Conservation (phyloP, 2,888 invertebrate genomes). For the Rhaphigaster nebulosa region DNA sequence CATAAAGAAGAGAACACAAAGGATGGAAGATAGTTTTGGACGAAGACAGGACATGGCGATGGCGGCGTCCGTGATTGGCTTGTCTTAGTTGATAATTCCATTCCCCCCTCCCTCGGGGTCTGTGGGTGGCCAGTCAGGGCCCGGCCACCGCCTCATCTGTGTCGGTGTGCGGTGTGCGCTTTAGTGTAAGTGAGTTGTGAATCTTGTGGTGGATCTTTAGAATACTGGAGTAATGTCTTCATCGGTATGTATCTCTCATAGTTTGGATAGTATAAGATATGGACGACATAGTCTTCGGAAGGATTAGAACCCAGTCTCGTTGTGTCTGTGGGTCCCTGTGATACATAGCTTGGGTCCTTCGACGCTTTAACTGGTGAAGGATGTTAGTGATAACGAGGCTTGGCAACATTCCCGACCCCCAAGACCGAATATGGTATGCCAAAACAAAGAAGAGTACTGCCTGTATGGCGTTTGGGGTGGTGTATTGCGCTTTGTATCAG, state of each 20-base stretch:
- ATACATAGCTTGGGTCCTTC: background rate
- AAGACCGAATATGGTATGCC: background rate
- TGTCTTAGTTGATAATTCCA: constrained; percentile 66
- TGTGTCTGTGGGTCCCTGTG: background rate
- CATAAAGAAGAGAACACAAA: constrained; percentile 21
- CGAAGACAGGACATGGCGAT: constrained; percentile 39
- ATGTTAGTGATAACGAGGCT: background rate
- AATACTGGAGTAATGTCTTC: background rate
- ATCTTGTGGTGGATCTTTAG: background rate
- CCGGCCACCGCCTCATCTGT: constrained; percentile 36
- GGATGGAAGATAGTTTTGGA: constrained; percentile 38
- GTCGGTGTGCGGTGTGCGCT: background rate
- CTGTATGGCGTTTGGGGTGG: background rate
- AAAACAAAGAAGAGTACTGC: background rate
- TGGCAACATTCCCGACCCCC: background rate
- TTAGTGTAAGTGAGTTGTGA: background rate
- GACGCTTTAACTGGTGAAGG: background rate
- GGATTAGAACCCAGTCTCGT: background rate
- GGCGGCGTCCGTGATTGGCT: constrained; percentile 65
- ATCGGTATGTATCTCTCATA: background rate
- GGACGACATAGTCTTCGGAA: background rate
- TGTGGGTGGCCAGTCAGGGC: constrained; percentile 55
- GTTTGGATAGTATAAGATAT: background rate
- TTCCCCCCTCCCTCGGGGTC: constrained; percentile 52
- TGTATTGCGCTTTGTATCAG: background rate